Evolutionary conservation across 2,888 invertebrate genomes (phyloP), one percentile per base, ranked within the genome.

Genomic region (Pasiphila rectangulata): DNA sequence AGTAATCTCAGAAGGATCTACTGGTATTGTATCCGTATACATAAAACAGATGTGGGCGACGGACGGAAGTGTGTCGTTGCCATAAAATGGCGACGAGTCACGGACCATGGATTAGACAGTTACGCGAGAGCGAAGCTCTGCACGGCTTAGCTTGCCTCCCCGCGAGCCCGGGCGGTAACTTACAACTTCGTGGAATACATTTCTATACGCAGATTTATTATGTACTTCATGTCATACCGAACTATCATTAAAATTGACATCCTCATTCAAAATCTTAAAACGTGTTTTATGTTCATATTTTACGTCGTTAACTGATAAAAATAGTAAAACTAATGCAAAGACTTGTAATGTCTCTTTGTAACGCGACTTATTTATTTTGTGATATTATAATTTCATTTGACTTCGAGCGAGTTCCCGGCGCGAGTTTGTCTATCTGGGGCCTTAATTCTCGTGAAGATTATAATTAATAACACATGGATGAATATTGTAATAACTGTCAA

Each of bases 261-360:
- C 63, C 39, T 50, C 40, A 54, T 72, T 74, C 80, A 81, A 84
- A 82, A 84, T 72, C 71, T 80, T 73, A 80, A 80, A 82, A 77
- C 63, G 53, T 66, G 59, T 61, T 69, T 67, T 30, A 29, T 30
- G 30, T 30, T 29, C 7, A 29, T 29, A 58, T 53, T 68, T 57
- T 63, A 64, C 66, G 60, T 29, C 15, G 60, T 68, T 70, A 64
- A 64, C 70, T 67, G 66, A 75, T 77, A 82, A 83, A 79, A 80
- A 79, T 69, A 69, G 81, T 77, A 82, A 82, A 84, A 82, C 69
- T 69, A 73, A 70, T 74, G 72, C 74, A 79, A 79, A 76, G 73
- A 79, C 76, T 79, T 63, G 63, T 79, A 72, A 73, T 65, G 60
- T 61, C 63, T 65, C 70, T 73, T 79, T 75, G 69, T 79, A 72